Evolutionary conservation across 2,888 invertebrate species (phyloP).

Genomic region (Sylvicola cinctus): DNA sequence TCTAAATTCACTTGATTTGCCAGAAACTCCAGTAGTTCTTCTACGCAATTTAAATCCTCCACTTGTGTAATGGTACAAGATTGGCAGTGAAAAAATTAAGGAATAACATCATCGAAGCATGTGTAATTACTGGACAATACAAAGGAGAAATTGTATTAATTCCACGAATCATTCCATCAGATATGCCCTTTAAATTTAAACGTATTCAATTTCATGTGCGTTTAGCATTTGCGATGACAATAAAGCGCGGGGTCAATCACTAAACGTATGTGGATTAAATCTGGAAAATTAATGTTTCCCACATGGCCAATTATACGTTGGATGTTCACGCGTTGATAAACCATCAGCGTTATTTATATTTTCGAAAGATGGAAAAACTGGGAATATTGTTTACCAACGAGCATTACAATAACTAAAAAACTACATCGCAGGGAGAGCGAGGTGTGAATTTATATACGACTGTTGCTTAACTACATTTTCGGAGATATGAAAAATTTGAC

Average conservation of each 20-base stretch:
- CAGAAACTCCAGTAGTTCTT: slow-evolving; percentile 10
- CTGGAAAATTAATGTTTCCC: slow-evolving; percentile 10
- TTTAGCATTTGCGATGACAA: slow-evolving; percentile 12
- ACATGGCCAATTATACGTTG: slow-evolving; percentile 13
- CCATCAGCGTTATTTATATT: slow-evolving; percentile 6
- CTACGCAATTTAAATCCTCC: slow-evolving; percentile 12
- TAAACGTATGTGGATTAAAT: slow-evolving; percentile 10
- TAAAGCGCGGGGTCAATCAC: slow-evolving; percentile 14
- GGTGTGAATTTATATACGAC: too few species aligned
- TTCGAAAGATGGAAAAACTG: slow-evolving; percentile 3
- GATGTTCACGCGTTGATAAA: slow-evolving; percentile 8
- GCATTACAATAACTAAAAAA: too few species aligned
- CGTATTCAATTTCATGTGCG: slow-evolving; percentile 12
- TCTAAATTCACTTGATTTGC: slow-evolving; percentile 9
- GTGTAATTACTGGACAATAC: slow-evolving; percentile 9
- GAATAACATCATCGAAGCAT: slow-evolving; percentile 12
- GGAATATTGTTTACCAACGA: too few species aligned
- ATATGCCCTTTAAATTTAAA: slow-evolving; percentile 12
- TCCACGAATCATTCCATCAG: slow-evolving; percentile 15
- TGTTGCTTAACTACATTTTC: too few species aligned
- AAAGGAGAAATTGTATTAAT: slow-evolving; percentile 12
- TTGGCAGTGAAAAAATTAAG: slow-evolving; percentile 11
- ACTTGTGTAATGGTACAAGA: slow-evolving; percentile 13
- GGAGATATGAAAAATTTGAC: too few species aligned
- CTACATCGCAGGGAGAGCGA: too few species aligned